Evolutionary conservation across 2,113 vertebrate species (phyloP), one percentile per base, ranked within the genome.

Genomic region (Athene cunicularia): DNA sequence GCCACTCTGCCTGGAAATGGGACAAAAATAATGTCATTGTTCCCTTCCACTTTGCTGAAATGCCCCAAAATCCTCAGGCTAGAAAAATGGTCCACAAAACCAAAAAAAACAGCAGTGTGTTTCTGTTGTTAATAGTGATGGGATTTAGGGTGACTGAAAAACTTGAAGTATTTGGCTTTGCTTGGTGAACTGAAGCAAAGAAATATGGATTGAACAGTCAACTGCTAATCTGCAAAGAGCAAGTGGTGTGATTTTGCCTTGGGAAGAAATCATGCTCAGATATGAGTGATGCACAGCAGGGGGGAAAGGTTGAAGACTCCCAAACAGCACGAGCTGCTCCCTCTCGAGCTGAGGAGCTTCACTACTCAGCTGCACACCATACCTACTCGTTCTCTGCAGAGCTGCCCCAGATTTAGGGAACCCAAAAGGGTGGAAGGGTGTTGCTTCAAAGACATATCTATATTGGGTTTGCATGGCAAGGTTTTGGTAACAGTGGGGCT

Each of bases 301-400:
- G 32, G 11, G 76, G 11, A 19, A 28, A 68, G 23, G 72, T 52
- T 55, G 86, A 55, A 39, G 30, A 2, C 30, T 59, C 74, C 24
- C 1, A 8, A 50, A 30, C 2, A 12, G 39, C 59, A 32, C 0
- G 0, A n/a, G 41, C 24, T 5, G 17, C 55, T 86, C 37, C 45
- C 59, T 47, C 49, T 71, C 1, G 0, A 12, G 2, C 30, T 0
- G 0, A 76, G 67, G 35, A 62, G 23, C 59, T 49, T 39, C 2
- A 1, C 21, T 74, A 6, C 68, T 84, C 86, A 60, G 58, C n/a
- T 64, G 15, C 73, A 33, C 39, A 80, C 74, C 8, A 3, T 95
- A 77, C 86, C 86, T 26, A 13, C 86, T 73, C 33, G 12, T 83
- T 55, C 59, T 82, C 22, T 64, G 60, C 74, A 53, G 67, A 63